Conservation (phyloP, 2,113 vertebrate genomes). For the Chaetura pelagica region DNA sequence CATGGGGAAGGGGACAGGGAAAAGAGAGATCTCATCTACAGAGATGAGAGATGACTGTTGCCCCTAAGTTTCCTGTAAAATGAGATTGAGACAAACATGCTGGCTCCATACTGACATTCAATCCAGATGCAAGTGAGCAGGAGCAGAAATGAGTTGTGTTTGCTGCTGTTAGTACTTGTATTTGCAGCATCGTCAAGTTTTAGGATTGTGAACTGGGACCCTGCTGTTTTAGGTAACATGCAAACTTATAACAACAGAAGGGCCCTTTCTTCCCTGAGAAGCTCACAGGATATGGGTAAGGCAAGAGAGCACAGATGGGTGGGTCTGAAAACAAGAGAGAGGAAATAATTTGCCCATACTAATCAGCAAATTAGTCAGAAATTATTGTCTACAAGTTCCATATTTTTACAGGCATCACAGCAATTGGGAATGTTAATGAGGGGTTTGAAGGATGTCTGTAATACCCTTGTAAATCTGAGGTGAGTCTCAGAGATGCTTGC, state of each 20-base stretch:
- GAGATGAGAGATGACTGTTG: neutral
- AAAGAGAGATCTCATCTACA: neutral
- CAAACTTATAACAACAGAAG: neutral
- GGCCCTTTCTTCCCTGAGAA: neutral
- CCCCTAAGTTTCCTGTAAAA: neutral
- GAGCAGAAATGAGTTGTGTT: neutral
- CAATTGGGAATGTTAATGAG: conserved; percentile 1
- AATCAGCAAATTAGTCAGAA: conserved; percentile 18
- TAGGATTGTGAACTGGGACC: neutral
- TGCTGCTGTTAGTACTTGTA: neutral
- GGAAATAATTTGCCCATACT: neutral
- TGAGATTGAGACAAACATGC: neutral
- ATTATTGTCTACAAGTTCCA: conserved; percentile 1
- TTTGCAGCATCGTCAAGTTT: neutral
- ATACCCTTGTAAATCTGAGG: neutral
- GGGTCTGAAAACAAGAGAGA: neutral
- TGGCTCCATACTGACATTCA: neutral
- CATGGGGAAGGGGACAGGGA: neutral
- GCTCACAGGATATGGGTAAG: neutral
- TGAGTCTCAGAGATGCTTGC: neutral
- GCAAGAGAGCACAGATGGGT: neutral
- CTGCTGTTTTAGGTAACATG: neutral
- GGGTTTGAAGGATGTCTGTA: neutral
- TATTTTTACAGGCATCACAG: neutral
- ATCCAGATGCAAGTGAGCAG: neutral